Evolutionary conservation across 2,888 invertebrate species (phyloP).

Genomic region (Hedychridium roseum): DNA sequence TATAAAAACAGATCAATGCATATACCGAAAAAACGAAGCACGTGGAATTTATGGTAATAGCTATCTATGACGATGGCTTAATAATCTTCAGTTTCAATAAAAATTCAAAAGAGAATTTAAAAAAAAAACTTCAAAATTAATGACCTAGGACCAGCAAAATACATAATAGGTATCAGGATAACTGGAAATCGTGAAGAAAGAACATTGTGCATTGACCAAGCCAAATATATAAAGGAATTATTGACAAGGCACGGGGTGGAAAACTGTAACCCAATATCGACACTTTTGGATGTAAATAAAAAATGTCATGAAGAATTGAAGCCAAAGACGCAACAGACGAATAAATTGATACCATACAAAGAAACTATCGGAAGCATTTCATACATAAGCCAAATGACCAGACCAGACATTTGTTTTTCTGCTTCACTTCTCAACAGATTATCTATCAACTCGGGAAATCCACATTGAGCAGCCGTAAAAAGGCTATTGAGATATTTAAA

Average conservation of each 20-base stretch:
- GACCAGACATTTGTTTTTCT: not conserved
- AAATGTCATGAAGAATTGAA: not conserved
- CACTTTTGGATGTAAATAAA: conserved; percentile 18
- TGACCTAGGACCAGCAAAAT: not conserved
- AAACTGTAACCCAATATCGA: conserved; percentile 19
- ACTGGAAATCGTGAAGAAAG: not conserved
- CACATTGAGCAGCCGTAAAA: conserved; percentile 3
- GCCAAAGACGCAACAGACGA: not conserved
- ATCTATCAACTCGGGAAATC: not conserved
- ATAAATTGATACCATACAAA: not conserved
- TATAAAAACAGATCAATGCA: not conserved
- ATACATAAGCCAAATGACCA: conserved; percentile 3
- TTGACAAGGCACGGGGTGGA: conserved; percentile 17
- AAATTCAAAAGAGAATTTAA: not conserved
- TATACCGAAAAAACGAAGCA: not conserved
- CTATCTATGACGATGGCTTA: not conserved
- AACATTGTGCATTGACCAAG: not conserved
- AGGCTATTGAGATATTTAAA: conserved; percentile 1
- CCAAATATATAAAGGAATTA: conserved; percentile 3
- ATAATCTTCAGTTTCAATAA: not conserved
- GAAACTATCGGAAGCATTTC: conserved; percentile 4
- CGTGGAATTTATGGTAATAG: not conserved
- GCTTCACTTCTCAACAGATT: not conserved
- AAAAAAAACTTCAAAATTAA: not conserved
- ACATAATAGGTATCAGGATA: not conserved